phyloP scores from a whole-genome alignment of 1,140 invertebrate genomes.

The Diorhabda sublineata region DNA sequence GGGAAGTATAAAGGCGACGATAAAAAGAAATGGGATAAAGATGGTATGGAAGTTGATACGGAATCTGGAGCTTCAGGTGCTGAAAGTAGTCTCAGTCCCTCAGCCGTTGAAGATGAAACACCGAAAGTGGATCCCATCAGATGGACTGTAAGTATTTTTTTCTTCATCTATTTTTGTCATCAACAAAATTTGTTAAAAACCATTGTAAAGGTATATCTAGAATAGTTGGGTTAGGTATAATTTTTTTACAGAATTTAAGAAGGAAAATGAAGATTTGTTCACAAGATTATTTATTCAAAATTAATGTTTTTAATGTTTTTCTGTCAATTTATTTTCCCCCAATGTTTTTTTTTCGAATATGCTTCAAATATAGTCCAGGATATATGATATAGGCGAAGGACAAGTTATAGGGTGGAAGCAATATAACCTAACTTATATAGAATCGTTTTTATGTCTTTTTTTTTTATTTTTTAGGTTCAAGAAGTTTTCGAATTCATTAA shows the following conservation, averaged over 20 bases:
- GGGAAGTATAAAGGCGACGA: slow-evolving; percentile 38
- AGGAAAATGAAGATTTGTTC: too few species aligned
- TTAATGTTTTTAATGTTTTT: too few species aligned
- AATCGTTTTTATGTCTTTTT: slow-evolving; percentile 9
- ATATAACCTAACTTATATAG: background rate
- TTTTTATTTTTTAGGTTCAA: slow-evolving; percentile 52
- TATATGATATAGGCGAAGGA: too few species aligned
- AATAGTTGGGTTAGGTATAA: too few species aligned
- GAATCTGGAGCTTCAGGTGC: slow-evolving; percentile 50
- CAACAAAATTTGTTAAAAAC: too few species aligned
- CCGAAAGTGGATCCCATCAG: slow-evolving; percentile 67
- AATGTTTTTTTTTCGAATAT: too few species aligned
- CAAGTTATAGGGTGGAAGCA: too few species aligned
- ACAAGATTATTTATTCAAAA: too few species aligned
- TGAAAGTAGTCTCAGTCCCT: slow-evolving; percentile 47
- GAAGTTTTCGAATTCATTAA: slow-evolving; percentile 84
- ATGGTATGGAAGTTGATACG: slow-evolving; percentile 49
- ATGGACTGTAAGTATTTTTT: slow-evolving; percentile 61
- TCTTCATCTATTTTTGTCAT: background rate
- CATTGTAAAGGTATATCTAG: too few species aligned
- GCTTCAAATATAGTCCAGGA: too few species aligned
- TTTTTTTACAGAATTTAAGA: too few species aligned
- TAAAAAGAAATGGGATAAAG: slow-evolving; percentile 48
- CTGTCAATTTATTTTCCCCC: too few species aligned
- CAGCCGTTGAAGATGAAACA: slow-evolving; percentile 46